Evolutionary conservation across 2,888 invertebrate species (phyloP).

Genomic region (Lordiphosa andalusiaca): DNA sequence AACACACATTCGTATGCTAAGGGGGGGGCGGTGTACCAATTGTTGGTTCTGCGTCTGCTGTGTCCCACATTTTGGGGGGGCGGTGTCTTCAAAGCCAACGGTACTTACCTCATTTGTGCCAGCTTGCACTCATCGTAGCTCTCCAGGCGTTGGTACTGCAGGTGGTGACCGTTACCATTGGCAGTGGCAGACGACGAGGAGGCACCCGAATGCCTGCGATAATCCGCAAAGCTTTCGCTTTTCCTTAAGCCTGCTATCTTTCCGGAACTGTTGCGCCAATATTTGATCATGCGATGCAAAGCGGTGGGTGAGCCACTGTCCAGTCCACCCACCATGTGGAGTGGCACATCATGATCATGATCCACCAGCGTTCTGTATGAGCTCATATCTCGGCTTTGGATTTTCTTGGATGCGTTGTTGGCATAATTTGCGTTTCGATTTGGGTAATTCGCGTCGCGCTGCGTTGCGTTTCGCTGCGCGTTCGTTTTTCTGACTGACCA

Average conservation of each 20-base stretch:
- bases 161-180: constrained; percentile 30
- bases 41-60: constrained; percentile 16
- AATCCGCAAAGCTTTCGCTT: constrained; percentile 73
- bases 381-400: constrained; percentile 43
- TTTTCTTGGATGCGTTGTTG: neutral
- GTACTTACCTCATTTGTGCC: constrained; percentile 65
- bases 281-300: constrained; percentile 71
- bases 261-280: constrained; percentile 74
- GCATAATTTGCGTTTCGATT: constrained; percentile 2
- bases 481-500: constrained; percentile 38
- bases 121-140: constrained; percentile 72
- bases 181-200: constrained; percentile 15
- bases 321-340: too few species aligned
- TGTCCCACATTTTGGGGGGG: constrained; percentile 32
- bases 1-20: constrained; percentile 2
- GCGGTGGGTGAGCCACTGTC: constrained; percentile 44
- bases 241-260: constrained; percentile 61
- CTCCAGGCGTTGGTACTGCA: constrained; percentile 70
- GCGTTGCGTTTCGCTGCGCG: constrained; percentile 8
- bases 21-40: constrained; percentile 26
- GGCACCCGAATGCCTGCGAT: constrained; percentile 54
- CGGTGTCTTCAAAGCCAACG: constrained; percentile 1
- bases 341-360: constrained; percentile 22
- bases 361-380: constrained; percentile 64
- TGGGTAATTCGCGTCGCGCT: constrained; percentile 7